A percentile compares a stretch with the other conserved stretches of the same genome.
These are phyloP conservation scores for Philhelius pedissequus DNA, from an alignment of 2,888 invertebrate genomes.

Conservation along the genomic window DNA sequence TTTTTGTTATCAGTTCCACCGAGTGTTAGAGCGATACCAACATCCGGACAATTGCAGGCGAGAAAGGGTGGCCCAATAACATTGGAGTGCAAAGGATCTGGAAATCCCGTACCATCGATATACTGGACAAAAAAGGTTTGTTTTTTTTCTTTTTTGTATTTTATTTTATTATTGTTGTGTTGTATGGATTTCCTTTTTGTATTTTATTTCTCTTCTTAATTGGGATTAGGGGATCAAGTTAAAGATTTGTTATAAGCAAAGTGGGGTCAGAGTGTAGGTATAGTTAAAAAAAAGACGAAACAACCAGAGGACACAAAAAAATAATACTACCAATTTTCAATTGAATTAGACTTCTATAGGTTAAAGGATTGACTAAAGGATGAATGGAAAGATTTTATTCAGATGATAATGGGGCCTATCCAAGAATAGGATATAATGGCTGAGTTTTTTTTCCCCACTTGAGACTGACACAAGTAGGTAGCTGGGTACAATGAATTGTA, in stretches of 20 bases:
- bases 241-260: constrained; percentile 36
- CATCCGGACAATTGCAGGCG: constrained; percentile 83
- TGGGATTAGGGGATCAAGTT: constrained; percentile 61
- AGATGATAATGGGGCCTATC: constrained; percentile 37
- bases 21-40: constrained; percentile 84
- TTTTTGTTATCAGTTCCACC: constrained; percentile 81
- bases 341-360: constrained; percentile 57
- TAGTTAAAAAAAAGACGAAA: background rate
- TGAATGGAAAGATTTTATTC: constrained; percentile 35
- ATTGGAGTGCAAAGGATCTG: constrained; percentile 85
- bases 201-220: constrained; percentile 54
- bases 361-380: constrained; percentile 54
- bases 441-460: background rate
- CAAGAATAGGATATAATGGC: constrained; percentile 26
- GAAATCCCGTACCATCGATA: constrained; percentile 86
- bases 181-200: constrained; percentile 30
- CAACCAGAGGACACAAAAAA: background rate
- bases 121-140: constrained; percentile 81
- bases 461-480: too few species aligned
- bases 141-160: background rate
- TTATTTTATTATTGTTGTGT: background rate
- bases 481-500: background rate
- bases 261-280: background rate
- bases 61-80: constrained; percentile 85
- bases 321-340: constrained; percentile 28